Percentiles rank a stretch among this genome's conserved stretches.
These are phyloP conservation scores for Callipepla squamata DNA, from an alignment of 2,113 vertebrate genomes.

Conservation along the genomic window DNA sequence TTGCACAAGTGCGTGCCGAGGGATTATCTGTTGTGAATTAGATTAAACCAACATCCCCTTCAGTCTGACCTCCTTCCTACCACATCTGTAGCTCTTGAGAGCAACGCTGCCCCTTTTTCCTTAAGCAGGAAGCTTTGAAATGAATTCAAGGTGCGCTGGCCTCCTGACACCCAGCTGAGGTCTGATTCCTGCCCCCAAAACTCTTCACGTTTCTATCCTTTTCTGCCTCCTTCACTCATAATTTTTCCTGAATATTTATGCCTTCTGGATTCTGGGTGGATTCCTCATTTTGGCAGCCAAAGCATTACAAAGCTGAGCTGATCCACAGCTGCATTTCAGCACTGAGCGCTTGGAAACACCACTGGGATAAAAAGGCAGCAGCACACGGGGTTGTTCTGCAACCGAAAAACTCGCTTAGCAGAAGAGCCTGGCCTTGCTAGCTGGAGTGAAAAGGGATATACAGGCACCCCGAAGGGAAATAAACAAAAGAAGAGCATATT, in stretches of 20 bases:
- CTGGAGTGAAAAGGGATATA: background rate
- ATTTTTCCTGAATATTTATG: background rate
- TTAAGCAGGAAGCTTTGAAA: background rate
- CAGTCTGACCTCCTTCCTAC: background rate
- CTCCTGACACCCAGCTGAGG: background rate
- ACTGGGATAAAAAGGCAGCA: background rate
- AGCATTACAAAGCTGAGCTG: background rate
- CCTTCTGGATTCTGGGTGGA: background rate
- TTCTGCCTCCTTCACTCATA: background rate
- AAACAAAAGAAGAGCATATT: background rate
- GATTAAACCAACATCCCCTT: background rate
- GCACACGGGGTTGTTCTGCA: background rate
- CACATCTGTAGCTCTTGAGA: background rate
- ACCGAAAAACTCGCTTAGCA: background rate
- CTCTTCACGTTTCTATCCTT: background rate
- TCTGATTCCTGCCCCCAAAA: background rate
- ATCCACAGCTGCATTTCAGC: background rate
- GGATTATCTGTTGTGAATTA: background rate
- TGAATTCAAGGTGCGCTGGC: background rate
- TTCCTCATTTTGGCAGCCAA: background rate
- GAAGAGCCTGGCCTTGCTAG: background rate
- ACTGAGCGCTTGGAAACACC: background rate
- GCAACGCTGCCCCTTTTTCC: background rate
- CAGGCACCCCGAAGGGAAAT: background rate
- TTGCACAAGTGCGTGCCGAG: background rate